phyloP scores from a whole-genome alignment of 37 sponge, comb jelly and placozoan species.

The Hexactinellida sp. region DNA sequence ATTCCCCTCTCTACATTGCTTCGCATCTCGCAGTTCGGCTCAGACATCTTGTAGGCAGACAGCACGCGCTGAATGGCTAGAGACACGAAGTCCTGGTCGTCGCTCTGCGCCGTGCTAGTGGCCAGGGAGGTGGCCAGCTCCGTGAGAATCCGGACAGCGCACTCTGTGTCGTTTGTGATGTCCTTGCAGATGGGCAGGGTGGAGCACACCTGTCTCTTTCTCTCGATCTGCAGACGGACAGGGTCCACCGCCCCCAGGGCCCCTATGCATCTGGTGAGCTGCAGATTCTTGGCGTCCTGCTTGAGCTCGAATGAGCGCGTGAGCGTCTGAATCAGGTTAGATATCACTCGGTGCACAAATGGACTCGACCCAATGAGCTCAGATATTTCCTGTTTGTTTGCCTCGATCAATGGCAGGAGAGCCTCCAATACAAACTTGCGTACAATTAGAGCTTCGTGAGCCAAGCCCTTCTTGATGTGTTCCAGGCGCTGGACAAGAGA shows the following conservation, averaged over 20 bases:
- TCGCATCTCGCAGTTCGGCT: neutral
- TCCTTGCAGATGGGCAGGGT: neutral
- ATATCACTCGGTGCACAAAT: neutral
- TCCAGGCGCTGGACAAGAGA: neutral
- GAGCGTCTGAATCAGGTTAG: neutral
- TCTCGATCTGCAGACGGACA: neutral
- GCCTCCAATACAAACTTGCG: neutral
- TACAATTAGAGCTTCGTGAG: neutral
- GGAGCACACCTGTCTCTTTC: neutral
- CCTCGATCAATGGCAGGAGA: neutral
- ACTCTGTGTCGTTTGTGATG: neutral
- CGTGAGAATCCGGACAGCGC: neutral
- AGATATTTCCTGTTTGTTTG: neutral
- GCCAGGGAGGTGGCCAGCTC: neutral
- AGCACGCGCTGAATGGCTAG: neutral
- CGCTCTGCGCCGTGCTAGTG: neutral
- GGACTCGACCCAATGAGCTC: neutral
- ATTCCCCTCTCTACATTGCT: neutral
- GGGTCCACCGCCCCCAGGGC: neutral
- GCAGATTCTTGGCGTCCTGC: neutral
- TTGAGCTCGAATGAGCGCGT: neutral
- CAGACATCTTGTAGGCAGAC: neutral
- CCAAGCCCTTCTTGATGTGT: neutral
- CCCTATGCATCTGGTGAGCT: neutral
- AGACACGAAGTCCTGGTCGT: neutral